Conservation (phyloP, 1,140 invertebrate species). For the Lanistes nyassanus region DNA sequence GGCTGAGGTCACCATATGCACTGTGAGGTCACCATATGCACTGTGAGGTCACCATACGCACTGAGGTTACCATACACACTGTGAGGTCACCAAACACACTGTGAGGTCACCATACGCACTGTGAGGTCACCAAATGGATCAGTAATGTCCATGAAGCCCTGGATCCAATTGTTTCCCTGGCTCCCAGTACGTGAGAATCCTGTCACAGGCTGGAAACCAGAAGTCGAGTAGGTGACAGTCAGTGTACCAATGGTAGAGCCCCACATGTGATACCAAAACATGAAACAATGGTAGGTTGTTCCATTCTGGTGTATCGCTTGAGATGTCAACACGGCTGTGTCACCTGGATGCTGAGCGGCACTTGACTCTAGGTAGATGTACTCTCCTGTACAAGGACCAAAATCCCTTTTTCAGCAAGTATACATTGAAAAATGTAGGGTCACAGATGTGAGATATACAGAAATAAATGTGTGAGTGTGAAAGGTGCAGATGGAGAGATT, state of each 20-base stretch:
- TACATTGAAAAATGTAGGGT: background rate
- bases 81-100: too few species aligned
- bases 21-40: background rate
- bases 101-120: background rate
- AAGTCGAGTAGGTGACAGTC: slow-evolving; percentile 31
- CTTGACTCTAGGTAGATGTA: slow-evolving; percentile 54
- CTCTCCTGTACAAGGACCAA: slow-evolving; percentile 44
- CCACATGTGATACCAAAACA: slow-evolving; percentile 82
- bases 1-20: too few species aligned
- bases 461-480: background rate
- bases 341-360: slow-evolving; percentile 27
- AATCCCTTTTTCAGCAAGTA: background rate
- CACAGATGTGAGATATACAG: background rate
- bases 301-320: slow-evolving; percentile 34
- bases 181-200: slow-evolving; percentile 23
- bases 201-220: background rate
- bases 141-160: slow-evolving; percentile 27
- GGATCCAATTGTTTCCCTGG: slow-evolving; percentile 43
- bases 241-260: slow-evolving; percentile 66
- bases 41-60: slow-evolving; percentile 9
- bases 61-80: too few species aligned
- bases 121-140: slow-evolving; percentile 13
- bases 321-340: slow-evolving; percentile 45
- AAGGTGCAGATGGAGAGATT: too few species aligned
- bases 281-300: slow-evolving; percentile 41